Base-by-base conservation (phyloP, 2,888 invertebrate species). In the Philonicus albiceps region DNA sequence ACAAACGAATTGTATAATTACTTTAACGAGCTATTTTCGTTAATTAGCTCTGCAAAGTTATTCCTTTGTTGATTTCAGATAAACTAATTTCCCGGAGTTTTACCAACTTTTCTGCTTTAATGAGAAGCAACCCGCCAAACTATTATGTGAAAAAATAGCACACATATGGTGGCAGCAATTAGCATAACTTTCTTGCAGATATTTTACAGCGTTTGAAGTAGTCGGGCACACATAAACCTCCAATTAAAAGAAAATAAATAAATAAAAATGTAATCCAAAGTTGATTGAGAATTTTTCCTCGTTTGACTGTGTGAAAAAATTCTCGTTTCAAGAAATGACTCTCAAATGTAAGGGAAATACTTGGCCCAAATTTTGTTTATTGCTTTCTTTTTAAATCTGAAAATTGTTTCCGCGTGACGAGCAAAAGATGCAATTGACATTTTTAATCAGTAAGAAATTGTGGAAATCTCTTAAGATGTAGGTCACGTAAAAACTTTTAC, bases 1-100 rank as follows among this genome's bases (percentile, higher is more conserved):
- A 74, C 74, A 74, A 74, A 34, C 37, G 31, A 74, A 74, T 19
- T 74, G 74, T 31, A 74, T 74, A 74, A 74, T 74, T 74, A 37
- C 74, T 34, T 74, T 74, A 74, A 74, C 37, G 74, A 34, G 74
- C 37, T 31, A 74, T 74, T 31, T 74, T 74, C 31, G 74, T 74
- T 74, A 64, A 64, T 64, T 64, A 64, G 27, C 64, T 64, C 22
- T 64, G 27, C 11, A 64, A 64, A 22, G 64, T 64, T 64, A 64
- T 64, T 11, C 64, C 22, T 64, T 64, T 64, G 64, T 64, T 64
- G 64, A 64, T 64, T 64, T 64, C 64, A 64, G 64, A 64, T 64
- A 64, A 64, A 64, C 64, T 22, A 19, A 64, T 64, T 64, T 64
- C 22, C 7, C 64, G n/a, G 19, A 64, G 22, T 22, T 19, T 64